Evolutionary conservation across 2,888 invertebrate species (phyloP), one percentile per base, ranked within the genome.

Genomic region (Hirtodrosophila confusa): DNA sequence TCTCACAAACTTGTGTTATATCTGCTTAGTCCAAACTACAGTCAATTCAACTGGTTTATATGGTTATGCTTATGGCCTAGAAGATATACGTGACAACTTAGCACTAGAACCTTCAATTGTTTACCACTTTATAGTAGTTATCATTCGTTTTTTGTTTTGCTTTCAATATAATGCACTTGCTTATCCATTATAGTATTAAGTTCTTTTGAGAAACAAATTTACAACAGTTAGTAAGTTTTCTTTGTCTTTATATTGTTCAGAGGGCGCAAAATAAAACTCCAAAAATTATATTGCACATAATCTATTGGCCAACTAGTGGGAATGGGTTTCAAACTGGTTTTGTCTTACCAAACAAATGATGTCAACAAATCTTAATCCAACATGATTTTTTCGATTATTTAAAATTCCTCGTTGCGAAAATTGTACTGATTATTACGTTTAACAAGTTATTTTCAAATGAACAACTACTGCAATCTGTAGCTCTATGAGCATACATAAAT

Each of bases 371-470:
- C 31, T 45, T 54, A 56, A 60, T 50, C 24, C 43, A 55, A 78
- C 50, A 53, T 31, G 27, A 29, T 43, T 49, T 51, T 39, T 45
- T 58, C 37, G 43, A 51, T 66, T 54, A 49, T 74, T 66, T 56
- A 75, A 88, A 86, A 86, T 84, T 86, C 88, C 80, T 80, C 86
- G 78, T 88, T 86, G 84, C 88, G 69, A 85, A 78, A 84, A 71
- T 88, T 86, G 80, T 88, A 86, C 86, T 87, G 68, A 68, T 73
- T 50, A 61, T 73, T 70, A 69, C 64, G 71, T 75, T 50, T 69
- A 83, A 86, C 56, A 79, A 72, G 51, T 51, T 60, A 31, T 8
- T 23, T 11, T 29, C 35, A 54, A 64, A 55, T 39, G 29, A 41
- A 12, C 24, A 43, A 45, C 35, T 49, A 49, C 47, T 17, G 47